Conservation (phyloP, 2,888 invertebrate species). For the Bhutanitis thaidina region DNA sequence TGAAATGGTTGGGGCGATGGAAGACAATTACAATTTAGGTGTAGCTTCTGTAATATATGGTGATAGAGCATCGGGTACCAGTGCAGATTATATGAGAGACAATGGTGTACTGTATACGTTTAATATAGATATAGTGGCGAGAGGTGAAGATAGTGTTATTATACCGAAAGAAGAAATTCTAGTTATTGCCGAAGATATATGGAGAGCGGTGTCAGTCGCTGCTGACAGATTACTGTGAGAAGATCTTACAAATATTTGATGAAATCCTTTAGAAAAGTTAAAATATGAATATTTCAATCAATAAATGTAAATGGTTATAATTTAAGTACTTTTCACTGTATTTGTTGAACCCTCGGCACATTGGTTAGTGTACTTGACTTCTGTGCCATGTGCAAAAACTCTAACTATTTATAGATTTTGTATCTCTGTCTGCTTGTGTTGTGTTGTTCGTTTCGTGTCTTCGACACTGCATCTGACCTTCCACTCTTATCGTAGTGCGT, state of each 20-base stretch:
- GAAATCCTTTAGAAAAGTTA: no score
- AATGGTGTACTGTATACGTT: slow-evolving; percentile 46
- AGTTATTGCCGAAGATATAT: slow-evolving; percentile 47
- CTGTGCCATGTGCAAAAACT: no score
- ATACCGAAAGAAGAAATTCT: slow-evolving; percentile 49
- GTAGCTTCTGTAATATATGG: slow-evolving; percentile 45
- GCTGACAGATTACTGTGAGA: slow-evolving; percentile 33
- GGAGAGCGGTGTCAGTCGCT: slow-evolving; percentile 50
- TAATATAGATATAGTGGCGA: slow-evolving; percentile 50
- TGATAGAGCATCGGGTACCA: slow-evolving; percentile 60
- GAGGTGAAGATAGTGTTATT: slow-evolving; percentile 41
- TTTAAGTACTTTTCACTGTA: no score
- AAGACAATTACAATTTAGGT: slow-evolving; percentile 41
- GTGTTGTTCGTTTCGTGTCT: no score
- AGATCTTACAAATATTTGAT: background rate
- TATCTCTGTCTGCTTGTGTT: no score
- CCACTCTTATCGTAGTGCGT: no score
- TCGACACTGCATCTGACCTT: no score
- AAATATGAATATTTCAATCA: no score
- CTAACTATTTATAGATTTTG: no score
- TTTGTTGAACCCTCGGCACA: no score
- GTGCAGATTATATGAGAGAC: slow-evolving; percentile 49
- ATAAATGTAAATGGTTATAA: no score
- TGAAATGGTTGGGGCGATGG: slow-evolving; percentile 46
- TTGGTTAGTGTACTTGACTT: no score